phyloP scores from a whole-genome alignment of 2,888 invertebrate species.

The Polietes domitor region DNA sequence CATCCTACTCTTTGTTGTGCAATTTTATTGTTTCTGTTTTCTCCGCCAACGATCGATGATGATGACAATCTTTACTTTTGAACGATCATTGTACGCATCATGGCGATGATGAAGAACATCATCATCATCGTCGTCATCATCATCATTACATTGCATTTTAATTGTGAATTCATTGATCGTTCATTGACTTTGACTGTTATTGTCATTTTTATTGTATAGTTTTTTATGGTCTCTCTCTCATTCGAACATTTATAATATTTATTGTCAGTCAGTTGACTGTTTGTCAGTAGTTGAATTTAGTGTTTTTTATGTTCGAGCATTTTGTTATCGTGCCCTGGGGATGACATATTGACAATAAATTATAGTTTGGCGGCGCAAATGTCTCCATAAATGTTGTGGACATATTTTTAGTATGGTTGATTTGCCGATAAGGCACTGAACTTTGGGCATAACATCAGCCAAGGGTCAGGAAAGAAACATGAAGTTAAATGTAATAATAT shows the following conservation, averaged over 20 bases:
- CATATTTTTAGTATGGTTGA: not conserved
- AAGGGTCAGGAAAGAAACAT: no score
- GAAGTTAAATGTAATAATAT: no score
- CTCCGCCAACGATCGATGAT: conserved; percentile 46
- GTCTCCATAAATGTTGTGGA: not conserved
- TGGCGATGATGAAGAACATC: conserved; percentile 4
- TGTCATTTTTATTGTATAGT: conserved; percentile 32
- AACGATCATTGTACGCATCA: not conserved
- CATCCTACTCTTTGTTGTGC: conserved; percentile 21
- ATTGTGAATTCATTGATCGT: conserved; percentile 67
- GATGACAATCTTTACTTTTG: conserved; percentile 29
- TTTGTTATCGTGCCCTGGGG: not conserved
- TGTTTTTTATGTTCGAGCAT: not conserved
- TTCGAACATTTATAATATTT: not conserved
- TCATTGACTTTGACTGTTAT: conserved; percentile 64
- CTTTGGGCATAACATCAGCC: no score
- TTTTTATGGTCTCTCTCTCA: not conserved
- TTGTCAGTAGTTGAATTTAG: not conserved
- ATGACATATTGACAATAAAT: conserved; percentile 1
- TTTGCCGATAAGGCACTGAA: no score
- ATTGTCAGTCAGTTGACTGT: not conserved
- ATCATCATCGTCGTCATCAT: not conserved
- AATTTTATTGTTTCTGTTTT: conserved; percentile 32
- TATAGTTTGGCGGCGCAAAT: not conserved
- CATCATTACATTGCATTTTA: conserved; percentile 59